A percentile compares a stretch with the other conserved stretches of the same genome.
Conservation (phyloP, 2,888 invertebrate species). For the Stenichneumon culpator region DNA sequence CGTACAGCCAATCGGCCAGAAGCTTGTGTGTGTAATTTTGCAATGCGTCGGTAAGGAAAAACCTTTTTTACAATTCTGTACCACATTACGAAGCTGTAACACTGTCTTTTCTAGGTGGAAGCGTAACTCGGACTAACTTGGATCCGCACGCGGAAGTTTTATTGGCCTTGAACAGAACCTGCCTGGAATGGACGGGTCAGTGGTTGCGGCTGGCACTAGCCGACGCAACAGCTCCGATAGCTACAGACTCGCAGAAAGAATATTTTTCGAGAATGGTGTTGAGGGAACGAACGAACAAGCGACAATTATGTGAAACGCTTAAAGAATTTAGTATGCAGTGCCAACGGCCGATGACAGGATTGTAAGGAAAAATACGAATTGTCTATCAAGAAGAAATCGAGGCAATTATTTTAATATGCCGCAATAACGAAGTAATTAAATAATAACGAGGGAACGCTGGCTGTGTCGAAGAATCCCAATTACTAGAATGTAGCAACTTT, state of each 20-base stretch:
- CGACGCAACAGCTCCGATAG: conserved; percentile 73
- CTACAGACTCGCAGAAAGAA: conserved; percentile 76
- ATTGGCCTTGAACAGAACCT: conserved; percentile 89
- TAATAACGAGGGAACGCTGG: conserved; percentile 33
- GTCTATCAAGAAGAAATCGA: not conserved
- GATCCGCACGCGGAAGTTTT: conserved; percentile 89
- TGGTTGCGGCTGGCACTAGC: conserved; percentile 87
- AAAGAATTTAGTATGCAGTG: conserved; percentile 77
- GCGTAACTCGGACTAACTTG: conserved; percentile 87
- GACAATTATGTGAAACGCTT: conserved; percentile 73
- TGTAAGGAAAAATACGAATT: conserved; percentile 55
- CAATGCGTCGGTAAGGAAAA: conserved; percentile 86
- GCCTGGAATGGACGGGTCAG: conserved; percentile 87
- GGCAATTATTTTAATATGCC: conserved; percentile 35
- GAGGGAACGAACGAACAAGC: conserved; percentile 72
- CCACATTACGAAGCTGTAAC: not conserved
- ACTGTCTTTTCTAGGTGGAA: conserved; percentile 85
- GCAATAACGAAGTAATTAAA: conserved; percentile 31
- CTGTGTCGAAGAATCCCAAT: conserved; percentile 53
- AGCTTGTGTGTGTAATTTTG: conserved; percentile 87
- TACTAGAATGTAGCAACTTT: conserved; percentile 59
- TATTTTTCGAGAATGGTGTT: conserved; percentile 74
- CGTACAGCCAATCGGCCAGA: conserved; percentile 88
- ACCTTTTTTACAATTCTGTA: not conserved
- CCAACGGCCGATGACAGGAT: conserved; percentile 68